These are phyloP conservation scores for Brassicogethes aeneus DNA, from an alignment of 2,888 invertebrate genomes.

Conservation along the genomic window DNA sequence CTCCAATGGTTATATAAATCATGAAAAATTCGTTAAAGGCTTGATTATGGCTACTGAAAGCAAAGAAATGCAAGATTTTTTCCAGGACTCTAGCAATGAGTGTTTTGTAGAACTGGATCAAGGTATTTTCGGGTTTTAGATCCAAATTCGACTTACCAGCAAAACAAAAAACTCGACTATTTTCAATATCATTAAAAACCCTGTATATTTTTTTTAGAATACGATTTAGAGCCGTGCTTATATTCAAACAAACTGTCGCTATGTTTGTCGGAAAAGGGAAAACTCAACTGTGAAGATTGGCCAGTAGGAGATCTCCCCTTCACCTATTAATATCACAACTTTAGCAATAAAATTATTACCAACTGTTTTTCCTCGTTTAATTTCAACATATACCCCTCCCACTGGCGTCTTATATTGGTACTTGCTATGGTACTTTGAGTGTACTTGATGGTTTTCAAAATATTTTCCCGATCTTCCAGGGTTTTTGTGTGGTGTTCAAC, in stretches of 20 bases:
- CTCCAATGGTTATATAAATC: slow-evolving; percentile 55
- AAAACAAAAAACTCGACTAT: too few relatives aligned
- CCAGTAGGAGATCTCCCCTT: slow-evolving; percentile 45
- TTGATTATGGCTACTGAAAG: slow-evolving; percentile 54
- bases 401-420: too few relatives aligned
- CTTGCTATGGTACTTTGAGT: too few relatives aligned
- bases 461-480: too few relatives aligned
- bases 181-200: too few relatives aligned
- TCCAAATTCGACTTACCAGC: neutral
- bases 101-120: slow-evolving; percentile 49
- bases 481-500: too few relatives aligned
- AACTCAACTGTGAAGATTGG: slow-evolving; percentile 69
- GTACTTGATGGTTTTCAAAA: too few relatives aligned
- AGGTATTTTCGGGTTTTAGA: slow-evolving; percentile 13
- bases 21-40: slow-evolving; percentile 50
- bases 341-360: slow-evolving; percentile 1
- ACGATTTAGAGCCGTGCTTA: slow-evolving; percentile 52
- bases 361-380: neutral
- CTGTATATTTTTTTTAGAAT: slow-evolving; percentile 41
- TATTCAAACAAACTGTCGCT: slow-evolving; percentile 55
- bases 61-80: slow-evolving; percentile 56
- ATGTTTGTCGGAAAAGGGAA: slow-evolving; percentile 64
- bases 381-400: neutral
- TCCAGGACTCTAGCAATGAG: slow-evolving; percentile 61
- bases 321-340: slow-evolving; percentile 6